Base-by-base conservation (phyloP, 1,140 invertebrate species). In the Drosophila sturtevanti region DNA sequence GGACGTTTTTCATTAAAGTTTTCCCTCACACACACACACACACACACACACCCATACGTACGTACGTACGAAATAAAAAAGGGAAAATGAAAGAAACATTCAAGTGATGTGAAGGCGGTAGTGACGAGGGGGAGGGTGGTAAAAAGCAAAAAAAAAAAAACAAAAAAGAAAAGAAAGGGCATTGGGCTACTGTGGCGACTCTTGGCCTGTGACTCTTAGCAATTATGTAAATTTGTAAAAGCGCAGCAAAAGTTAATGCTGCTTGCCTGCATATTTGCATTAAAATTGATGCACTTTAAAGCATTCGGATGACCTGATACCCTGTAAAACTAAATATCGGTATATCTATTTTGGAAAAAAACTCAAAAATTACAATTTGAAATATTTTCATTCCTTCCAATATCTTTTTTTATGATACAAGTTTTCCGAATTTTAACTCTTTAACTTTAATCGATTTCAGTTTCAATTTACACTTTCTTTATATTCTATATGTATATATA, bases 271-370 rank as follows among this genome's bases (percentile, higher is more conserved):
- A 81, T 77, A 79, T 86, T 86, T 86, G 82, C 82, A 82, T 86
- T 82, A 82, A 86, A 86, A 86, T 79, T 81, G 62, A 76, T 86
- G 82, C 79, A 87, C 82, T 87, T 87, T 86, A 87, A 86, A 69
- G 66, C 64, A 81, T 77, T 81, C 51, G 60, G 31, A 51, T 70
- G 73, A 61, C 22, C 55, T 27, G 34, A 62, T 63, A 68, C 64
- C 58, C 41, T 41, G 18, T 22, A 4, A 6, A 6, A 18, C 2
- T 16, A 4, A 3, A 24, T 31, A 6, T 1, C 4, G 27, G 27
- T 6, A 31, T 31, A 31, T 31, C 6, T 6, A 31, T 24, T 24
- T 24, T 24, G 4, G 5, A 51, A n/a, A 16, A n/a, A n/a, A n/a
- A n/a, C n/a, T n/a, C n/a, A n/a, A n/a, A n/a, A n/a, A n/a, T n/a